Base-by-base conservation (phyloP, 30 jellyfish, hydroid and myxozoan species). In the Hydractinia echinata region DNA sequence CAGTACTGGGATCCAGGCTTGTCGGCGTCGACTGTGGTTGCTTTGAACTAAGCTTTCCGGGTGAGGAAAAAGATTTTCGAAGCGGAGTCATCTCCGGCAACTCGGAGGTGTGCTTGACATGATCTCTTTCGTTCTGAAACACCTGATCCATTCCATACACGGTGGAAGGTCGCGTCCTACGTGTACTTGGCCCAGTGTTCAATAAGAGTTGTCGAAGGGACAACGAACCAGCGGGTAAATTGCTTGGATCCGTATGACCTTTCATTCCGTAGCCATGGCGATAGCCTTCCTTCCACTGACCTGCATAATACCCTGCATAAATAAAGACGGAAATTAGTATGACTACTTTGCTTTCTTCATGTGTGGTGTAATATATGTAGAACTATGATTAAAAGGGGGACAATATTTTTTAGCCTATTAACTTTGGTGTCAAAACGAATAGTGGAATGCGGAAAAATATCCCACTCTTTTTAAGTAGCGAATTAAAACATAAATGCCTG, bases 251-350 rank as follows among this genome's bases (percentile, higher is more conserved):
- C 8, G 91, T 66, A n/a, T 82, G 72, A 6, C 82, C 95, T 19
- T 89, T 95, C 67, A 94, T 85, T 11, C 99, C 99, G 67, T 69
- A 94, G 58, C 99, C 99, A 88, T 76, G 76, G n/a, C 99, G 96
- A 7, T 70, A 61, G 49, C 99, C 99, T 50, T 81, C 87, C 67
- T 88, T 88, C 99, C 99, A 94, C 55, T 94, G 99, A 56, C 99
- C 99, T 85, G 95, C 82, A 72, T 81, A 94, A 77, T 78, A 94
- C 6, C 96, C 99, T 94, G 77, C 19, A 71, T 50, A 82, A 81
- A 48, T 50, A 56, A 64, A 55, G 18, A 15, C 5, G 6, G 44
- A 30, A 30, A 30, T 30, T 30, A 0, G 44, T 1, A 30, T 30
- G 44, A 30, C 44, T 30, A 30, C 44, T 30, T 30, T 30, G 44